Evolutionary conservation across 35 echinoderm and acorn worm species (phyloP).

Genomic region (Ptychodera flava): DNA sequence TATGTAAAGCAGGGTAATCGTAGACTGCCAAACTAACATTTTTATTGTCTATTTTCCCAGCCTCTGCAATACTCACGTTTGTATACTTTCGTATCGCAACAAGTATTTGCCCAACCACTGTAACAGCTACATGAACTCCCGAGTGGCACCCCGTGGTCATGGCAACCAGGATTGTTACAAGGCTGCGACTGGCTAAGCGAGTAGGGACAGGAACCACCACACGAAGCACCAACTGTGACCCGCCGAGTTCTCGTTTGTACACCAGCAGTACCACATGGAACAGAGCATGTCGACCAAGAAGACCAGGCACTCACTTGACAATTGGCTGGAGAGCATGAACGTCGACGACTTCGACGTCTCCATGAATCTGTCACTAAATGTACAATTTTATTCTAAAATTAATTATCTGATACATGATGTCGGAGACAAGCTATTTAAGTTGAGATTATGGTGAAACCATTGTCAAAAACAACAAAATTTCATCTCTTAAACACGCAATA

Average conservation of each 20-base stretch:
- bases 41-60: no score
- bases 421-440: no score
- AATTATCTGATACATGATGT: no score
- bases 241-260: background rate
- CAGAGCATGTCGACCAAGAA: background rate
- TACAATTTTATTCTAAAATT: no score
- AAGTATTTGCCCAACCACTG: background rate
- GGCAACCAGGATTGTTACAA: background rate
- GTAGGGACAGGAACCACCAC: background rate
- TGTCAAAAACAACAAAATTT: no score
- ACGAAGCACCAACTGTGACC: background rate
- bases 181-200: background rate
- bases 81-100: background rate
- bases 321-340: background rate
- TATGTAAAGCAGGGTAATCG: no score
- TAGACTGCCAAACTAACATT: no score
- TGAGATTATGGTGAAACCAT: no score
- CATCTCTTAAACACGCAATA: no score
- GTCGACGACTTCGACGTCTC: background rate
- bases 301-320: background rate
- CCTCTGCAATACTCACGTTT: no score
- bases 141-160: background rate
- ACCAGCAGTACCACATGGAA: background rate
- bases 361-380: no score
- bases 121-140: background rate